Evolutionary conservation across 2,797 vertebrate species (phyloP).

Genomic region (Phyllotis vaccarum): DNA sequence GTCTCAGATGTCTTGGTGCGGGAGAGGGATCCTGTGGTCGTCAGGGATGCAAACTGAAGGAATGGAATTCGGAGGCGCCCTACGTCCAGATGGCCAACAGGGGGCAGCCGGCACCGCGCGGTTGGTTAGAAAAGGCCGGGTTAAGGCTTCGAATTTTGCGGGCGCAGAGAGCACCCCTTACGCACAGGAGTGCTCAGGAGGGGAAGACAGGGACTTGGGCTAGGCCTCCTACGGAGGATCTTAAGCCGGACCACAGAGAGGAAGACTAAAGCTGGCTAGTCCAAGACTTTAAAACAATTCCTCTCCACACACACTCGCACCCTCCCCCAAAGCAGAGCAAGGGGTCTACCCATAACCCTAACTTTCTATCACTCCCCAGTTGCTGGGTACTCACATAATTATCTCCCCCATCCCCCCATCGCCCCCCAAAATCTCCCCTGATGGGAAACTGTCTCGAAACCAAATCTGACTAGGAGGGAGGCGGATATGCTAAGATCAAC

Average conservation of each 20-base stretch:
- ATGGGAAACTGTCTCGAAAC: background rate
- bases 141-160: background rate
- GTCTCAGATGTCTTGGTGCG: background rate
- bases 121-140: background rate
- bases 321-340: background rate
- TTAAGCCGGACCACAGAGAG: background rate
- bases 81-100: conserved; percentile 75
- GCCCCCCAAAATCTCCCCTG: background rate
- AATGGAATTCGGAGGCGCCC: conserved; percentile 12
- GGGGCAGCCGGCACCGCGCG: conserved; percentile 81
- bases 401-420: background rate
- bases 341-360: background rate
- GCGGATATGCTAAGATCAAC: background rate
- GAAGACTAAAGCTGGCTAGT: background rate
- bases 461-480: background rate
- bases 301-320: background rate
- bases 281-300: background rate
- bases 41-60: background rate
- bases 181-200: background rate
- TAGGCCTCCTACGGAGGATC: background rate
- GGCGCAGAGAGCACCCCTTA: conserved; percentile 49
- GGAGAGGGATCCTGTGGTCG: background rate
- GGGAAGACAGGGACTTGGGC: background rate
- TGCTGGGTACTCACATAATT: conserved; percentile 1
- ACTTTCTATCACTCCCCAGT: background rate